Base-by-base conservation (phyloP, 2,888 invertebrate species). In the Oscheius sp. region DNA sequence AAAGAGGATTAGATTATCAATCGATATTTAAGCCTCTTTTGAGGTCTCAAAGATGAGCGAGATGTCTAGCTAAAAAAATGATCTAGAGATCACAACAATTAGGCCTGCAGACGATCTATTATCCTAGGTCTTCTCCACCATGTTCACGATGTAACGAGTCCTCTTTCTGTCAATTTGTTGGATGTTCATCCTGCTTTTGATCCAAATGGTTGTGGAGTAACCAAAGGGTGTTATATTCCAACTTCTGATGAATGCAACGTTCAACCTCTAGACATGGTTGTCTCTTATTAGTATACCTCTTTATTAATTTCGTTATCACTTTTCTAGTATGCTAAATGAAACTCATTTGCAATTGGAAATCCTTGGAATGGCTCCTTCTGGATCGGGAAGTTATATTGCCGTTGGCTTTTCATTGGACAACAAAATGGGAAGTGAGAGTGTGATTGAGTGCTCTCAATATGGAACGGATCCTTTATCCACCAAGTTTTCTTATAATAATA, bases 211-310 rank as follows among this genome's bases (percentile, higher is more conserved):
- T 79, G 79, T 45, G 70, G 72, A 52, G 67, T 71, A 12, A 64
- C 76, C 20, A 79, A 79, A 46, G 73, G 76, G 48, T 79, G 79
- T 42, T 74, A 70, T 52, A 63, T 79, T 31, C 72, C 75, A 2
- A 29, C 55, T 17, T 10, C 25, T 29, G 42, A 42, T 6, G 65
- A 71, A 29, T 73, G 71, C 53, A 67, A 68, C 69, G 70, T 70
- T 20, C 57, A 65, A 0, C 25, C 70, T 1, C 68, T 65, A 64
- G 57, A 37, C 17, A 57, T 57, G 57, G 3, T 45, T 3, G 61
- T 61, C 31, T 61, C 61, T 17, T 61, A 61, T 29, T 17, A 17
- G 61, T 61, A 61, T 25, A 4, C 5, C 37, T 37, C 15, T 37
- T 37, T 37, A 37, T 37, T 37, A 37, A 37, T 48, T 48, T 48